Percentiles rank a stretch among this genome's conserved stretches.
phyloP scores from a whole-genome alignment of 2,113 vertebrate species.

The Lucifuga dentata region DNA sequence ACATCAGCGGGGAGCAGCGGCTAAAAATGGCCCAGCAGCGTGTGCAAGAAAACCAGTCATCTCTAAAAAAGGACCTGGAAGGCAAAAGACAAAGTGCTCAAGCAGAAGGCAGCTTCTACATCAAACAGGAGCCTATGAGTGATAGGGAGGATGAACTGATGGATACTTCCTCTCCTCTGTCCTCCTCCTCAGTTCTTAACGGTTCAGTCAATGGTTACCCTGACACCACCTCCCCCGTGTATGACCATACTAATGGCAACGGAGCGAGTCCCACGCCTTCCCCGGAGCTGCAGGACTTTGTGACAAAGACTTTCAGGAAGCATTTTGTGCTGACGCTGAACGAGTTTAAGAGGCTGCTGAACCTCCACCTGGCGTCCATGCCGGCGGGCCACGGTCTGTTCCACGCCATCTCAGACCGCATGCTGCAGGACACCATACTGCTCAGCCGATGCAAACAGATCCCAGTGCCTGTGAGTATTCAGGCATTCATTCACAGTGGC shows the following conservation, averaged over 20 bases:
- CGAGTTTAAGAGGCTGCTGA: constrained; percentile 95
- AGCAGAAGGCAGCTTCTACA: constrained; percentile 33
- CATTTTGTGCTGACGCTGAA: constrained; percentile 95
- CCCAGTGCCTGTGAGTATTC: constrained; percentile 96
- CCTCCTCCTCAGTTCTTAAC: constrained; percentile 75
- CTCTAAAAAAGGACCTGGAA: constrained; percentile 88
- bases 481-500: neutral
- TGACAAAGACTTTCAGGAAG: constrained; percentile 89
- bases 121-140: constrained; percentile 86
- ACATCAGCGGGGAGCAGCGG: constrained; percentile 90
- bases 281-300: constrained; percentile 91
- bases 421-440: constrained; percentile 94
- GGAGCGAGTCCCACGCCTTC: constrained; percentile 67
- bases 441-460: constrained; percentile 94
- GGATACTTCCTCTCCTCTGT: constrained; percentile 81
- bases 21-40: constrained; percentile 87
- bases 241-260: constrained; percentile 84
- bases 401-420: constrained; percentile 92
- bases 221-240: constrained; percentile 30
- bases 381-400: constrained; percentile 89
- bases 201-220: constrained; percentile 87
- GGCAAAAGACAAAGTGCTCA: constrained; percentile 62
- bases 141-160: constrained; percentile 86
- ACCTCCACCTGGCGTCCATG: constrained; percentile 94
- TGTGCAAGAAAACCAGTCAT: constrained; percentile 82